phyloP scores from a whole-genome alignment of 1,140 invertebrate genomes.

The Mactra quadrangularis region DNA sequence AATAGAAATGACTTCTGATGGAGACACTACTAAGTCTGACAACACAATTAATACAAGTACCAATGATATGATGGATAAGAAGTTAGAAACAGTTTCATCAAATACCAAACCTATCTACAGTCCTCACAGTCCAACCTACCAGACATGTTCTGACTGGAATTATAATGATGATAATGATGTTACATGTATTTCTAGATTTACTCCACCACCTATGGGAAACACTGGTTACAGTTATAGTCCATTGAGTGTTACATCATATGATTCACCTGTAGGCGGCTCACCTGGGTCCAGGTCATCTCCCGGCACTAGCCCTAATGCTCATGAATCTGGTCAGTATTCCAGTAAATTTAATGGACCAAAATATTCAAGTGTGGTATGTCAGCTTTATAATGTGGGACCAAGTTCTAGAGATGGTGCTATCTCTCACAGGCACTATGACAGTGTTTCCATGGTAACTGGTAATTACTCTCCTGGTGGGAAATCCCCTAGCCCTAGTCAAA shows the following conservation, averaged over 20 bases:
- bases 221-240: slow-evolving; percentile 54
- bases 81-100: no score
- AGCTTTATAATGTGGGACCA: neutral
- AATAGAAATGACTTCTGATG: no score
- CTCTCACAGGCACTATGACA: no score
- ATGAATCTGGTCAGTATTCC: slow-evolving; percentile 8
- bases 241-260: slow-evolving; percentile 61
- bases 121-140: slow-evolving; percentile 73
- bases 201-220: slow-evolving; percentile 27
- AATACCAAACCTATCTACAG: slow-evolving; percentile 56
- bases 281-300: slow-evolving; percentile 34
- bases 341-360: slow-evolving; percentile 10
- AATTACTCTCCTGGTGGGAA: no score
- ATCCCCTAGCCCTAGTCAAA: no score
- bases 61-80: no score
- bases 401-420: neutral
- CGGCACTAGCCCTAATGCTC: slow-evolving; percentile 7
- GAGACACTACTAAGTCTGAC: no score
- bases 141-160: slow-evolving; percentile 58
- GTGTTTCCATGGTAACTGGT: no score
- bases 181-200: slow-evolving; percentile 47
- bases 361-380: slow-evolving; percentile 33
- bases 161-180: slow-evolving; percentile 39
- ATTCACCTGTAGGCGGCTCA: slow-evolving; percentile 26
- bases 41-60: no score